These are phyloP conservation scores for Malurus elegans DNA, from an alignment of 2,113 vertebrate genomes.

Conservation along the genomic window DNA sequence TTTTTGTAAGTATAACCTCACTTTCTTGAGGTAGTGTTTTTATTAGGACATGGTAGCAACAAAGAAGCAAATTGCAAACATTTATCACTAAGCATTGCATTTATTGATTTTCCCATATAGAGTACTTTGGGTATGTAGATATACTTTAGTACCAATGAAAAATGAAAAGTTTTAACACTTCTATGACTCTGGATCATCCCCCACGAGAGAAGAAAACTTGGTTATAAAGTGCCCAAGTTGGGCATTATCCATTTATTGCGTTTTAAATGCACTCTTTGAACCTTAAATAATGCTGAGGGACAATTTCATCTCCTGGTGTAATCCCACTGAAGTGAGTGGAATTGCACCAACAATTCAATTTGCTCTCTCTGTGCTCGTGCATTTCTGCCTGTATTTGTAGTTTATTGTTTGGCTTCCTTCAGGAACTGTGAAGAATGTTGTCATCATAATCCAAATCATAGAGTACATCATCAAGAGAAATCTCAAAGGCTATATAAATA, in stretches of 20 bases:
- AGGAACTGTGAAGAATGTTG: background rate
- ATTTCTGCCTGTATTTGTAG: background rate
- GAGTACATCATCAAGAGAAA: background rate
- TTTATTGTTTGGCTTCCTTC: background rate
- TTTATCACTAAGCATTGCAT: conserved; percentile 64
- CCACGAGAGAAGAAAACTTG: background rate
- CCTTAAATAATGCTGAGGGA: conserved; percentile 38
- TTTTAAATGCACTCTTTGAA: background rate
- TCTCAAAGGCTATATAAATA: background rate
- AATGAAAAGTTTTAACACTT: conserved; percentile 62
- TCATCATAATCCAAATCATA: background rate
- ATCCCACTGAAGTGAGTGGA: background rate
- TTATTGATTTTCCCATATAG: conserved; percentile 69
- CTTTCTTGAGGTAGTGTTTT: conserved; percentile 55
- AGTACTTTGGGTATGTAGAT: conserved; percentile 44
- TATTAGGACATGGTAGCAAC: conserved; percentile 35
- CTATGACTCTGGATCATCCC: conserved; percentile 35
- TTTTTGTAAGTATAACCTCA: background rate
- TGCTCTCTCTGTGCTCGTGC: background rate
- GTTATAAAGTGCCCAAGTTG: background rate
- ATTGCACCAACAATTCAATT: conserved; percentile 10
- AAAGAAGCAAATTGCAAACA: conserved; percentile 66
- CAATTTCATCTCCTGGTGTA: background rate
- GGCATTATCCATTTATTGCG: conserved; percentile 9
- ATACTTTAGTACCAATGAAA: conserved; percentile 51